Conservation (phyloP, 2,888 invertebrate genomes). For the Nemapogon koenigi region DNA sequence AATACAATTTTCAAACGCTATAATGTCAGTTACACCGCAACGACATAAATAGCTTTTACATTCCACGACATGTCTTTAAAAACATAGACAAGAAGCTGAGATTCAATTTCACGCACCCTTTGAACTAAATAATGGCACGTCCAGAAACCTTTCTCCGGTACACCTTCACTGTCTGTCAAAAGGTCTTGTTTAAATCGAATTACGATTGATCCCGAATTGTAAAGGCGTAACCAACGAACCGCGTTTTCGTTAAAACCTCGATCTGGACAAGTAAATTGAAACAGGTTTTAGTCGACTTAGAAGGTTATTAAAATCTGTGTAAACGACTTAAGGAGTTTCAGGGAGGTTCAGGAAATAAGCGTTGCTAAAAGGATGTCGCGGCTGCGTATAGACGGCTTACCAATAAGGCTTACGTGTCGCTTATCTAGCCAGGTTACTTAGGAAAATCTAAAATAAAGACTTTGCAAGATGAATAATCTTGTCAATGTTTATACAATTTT, state of each 20-base stretch:
- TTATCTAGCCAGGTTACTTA: no score
- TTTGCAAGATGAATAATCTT: no score
- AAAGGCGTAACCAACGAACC: slow-evolving; percentile 13
- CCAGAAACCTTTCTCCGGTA: slow-evolving; percentile 14
- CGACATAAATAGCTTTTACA: neutral
- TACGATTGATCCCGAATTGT: slow-evolving; percentile 16
- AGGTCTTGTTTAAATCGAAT: slow-evolving; percentile 20
- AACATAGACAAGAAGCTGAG: slow-evolving; percentile 7
- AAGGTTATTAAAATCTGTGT: slow-evolving; percentile 5
- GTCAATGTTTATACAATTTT: no score
- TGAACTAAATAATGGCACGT: slow-evolving; percentile 19
- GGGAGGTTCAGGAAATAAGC: no score
- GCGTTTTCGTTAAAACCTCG: slow-evolving; percentile 7
- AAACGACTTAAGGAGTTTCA: neutral
- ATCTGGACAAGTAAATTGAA: slow-evolving; percentile 7
- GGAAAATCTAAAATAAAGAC: no score
- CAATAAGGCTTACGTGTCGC: no score
- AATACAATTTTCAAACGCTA: no score
- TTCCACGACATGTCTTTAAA: neutral
- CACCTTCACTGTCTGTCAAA: slow-evolving; percentile 17
- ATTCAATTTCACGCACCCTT: slow-evolving; percentile 22
- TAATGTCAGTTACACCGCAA: neutral
- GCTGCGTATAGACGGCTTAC: no score
- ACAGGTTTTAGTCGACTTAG: slow-evolving; percentile 4
- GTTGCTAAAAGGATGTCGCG: no score